A percentile compares a stretch with the other conserved stretches of the same genome.
Conservation (phyloP, 2,888 invertebrate genomes). For the Omphaloscelis lunosa region DNA sequence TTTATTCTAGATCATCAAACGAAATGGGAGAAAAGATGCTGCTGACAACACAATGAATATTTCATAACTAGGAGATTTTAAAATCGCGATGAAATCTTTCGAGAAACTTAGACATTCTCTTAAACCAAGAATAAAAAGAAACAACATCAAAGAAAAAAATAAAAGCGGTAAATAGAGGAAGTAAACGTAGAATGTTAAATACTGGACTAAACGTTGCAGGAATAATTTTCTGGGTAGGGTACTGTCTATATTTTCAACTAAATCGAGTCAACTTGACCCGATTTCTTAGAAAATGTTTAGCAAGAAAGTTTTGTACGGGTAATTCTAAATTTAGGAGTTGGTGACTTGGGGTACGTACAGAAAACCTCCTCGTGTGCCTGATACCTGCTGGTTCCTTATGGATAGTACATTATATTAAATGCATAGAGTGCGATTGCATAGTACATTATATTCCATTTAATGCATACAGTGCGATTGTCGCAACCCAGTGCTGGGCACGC, state of each 20-base stretch:
- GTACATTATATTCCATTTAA: no score
- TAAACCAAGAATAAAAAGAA: not conserved
- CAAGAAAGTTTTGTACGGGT: not conserved
- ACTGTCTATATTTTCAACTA: no score
- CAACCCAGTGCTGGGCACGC: no score
- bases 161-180: not conserved
- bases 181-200: constrained; percentile 1
- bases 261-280: not conserved
- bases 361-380: no score
- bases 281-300: not conserved
- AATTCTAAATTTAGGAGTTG: not conserved
- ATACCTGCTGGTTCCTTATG: no score
- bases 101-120: constrained; percentile 9
- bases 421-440: no score
- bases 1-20: not conserved
- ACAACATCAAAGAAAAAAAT: constrained; percentile 3
- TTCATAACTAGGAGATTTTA: not conserved
- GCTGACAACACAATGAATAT: constrained; percentile 15
- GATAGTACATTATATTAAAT: no score
- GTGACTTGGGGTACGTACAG: no score
- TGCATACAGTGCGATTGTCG: no score
- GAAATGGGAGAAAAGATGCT: constrained; percentile 5
- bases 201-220: constrained; percentile 12
- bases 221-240: constrained; percentile 17
- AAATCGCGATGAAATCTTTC: not conserved